These are phyloP conservation scores for Grammomys dolichurus DNA, from an alignment of 2,113 vertebrate species.

Conservation along the genomic window DNA sequence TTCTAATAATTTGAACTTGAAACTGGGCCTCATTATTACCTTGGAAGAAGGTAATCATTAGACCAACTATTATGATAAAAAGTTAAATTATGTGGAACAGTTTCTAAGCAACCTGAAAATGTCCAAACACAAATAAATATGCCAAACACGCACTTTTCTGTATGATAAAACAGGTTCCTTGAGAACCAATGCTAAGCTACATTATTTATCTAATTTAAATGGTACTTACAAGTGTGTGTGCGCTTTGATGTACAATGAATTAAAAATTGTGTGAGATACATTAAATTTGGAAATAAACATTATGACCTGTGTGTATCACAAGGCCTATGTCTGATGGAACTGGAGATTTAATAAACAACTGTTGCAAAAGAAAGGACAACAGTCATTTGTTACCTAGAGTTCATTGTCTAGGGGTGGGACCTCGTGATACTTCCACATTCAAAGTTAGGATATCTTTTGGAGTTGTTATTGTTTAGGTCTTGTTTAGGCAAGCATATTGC, in stretches of 20 bases:
- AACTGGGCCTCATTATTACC: conserved; percentile 37
- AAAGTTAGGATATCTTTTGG: neutral
- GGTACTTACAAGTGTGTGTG: neutral
- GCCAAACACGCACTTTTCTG: neutral
- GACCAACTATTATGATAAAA: conserved; percentile 53
- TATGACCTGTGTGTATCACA: neutral
- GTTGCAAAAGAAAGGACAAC: neutral
- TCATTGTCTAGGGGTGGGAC: neutral
- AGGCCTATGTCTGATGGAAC: neutral
- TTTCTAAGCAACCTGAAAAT: conserved; percentile 60
- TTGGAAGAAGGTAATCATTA: conserved; percentile 47
- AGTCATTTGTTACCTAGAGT: neutral
- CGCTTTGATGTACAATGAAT: neutral
- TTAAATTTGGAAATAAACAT: conserved; percentile 10
- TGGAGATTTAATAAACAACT: neutral
- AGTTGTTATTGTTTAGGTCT: neutral
- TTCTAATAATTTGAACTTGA: conserved; percentile 63
- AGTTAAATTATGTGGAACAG: conserved; percentile 56
- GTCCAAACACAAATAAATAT: conserved; percentile 48
- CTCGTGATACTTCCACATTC: neutral
- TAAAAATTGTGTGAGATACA: neutral
- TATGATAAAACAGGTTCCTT: conserved; percentile 3
- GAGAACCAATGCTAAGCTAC: neutral
- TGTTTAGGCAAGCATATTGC: neutral
- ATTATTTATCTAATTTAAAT: conserved; percentile 55